phyloP scores from a whole-genome alignment of 37 sponge, comb jelly and placozoan species.

The Crambe crambe region DNA sequence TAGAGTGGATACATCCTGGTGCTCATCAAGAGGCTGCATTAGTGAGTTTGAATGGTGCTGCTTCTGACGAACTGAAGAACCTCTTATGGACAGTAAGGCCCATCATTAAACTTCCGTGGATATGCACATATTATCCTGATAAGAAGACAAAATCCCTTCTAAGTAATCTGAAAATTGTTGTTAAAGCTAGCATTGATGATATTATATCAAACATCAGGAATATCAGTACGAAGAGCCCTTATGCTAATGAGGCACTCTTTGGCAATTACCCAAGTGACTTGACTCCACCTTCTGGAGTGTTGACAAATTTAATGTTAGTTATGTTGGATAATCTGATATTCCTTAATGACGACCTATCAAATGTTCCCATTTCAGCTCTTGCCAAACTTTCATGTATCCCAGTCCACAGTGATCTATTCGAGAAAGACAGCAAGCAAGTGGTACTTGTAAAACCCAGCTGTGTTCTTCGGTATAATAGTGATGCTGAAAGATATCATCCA shows the following conservation, averaged over 20 bases:
- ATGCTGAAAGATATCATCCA: constrained; percentile 5
- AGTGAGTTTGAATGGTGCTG: neutral
- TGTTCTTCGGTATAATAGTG: constrained; percentile 12
- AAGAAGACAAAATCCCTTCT: neutral
- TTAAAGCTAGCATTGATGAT: constrained; percentile 17
- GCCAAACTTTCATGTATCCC: constrained; percentile 34
- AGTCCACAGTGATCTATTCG: neutral
- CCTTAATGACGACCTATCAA: neutral
- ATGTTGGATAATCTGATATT: constrained; percentile 15
- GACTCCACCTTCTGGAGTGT: neutral
- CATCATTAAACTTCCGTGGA: neutral
- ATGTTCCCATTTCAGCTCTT: neutral
- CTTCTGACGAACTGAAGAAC: neutral
- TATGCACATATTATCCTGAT: neutral
- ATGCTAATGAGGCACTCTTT: constrained; percentile 19
- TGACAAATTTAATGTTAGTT: neutral
- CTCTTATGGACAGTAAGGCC: constrained; percentile 58
- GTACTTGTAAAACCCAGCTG: constrained; percentile 48
- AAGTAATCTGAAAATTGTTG: neutral
- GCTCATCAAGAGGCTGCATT: neutral
- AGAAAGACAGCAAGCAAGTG: neutral
- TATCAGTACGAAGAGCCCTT: constrained; percentile 5
- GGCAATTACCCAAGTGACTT: constrained; percentile 6
- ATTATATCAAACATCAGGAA: constrained; percentile 35
- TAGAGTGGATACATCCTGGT: neutral